Base-by-base conservation (phyloP, 1,140 invertebrate genomes). In the Pseudomyrmex dendroicus region DNA sequence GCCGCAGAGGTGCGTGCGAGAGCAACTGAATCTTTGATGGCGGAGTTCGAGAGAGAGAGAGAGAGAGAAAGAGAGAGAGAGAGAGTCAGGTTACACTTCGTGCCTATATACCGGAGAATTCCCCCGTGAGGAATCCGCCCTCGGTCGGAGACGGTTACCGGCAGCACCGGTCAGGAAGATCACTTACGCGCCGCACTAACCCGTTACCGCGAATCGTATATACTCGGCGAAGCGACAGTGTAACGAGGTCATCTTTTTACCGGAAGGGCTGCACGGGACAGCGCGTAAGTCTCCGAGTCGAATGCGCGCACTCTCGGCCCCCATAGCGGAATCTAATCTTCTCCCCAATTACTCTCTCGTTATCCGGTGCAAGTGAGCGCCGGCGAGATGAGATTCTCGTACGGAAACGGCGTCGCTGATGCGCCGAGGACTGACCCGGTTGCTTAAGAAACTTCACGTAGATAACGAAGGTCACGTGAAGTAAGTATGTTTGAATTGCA, bases 21-120 rank as follows among this genome's bases (percentile, higher is more conserved):
- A 88, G 57, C 74, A 82, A 61, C 84, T 92, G 92, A 92, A 92
- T 92, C 91, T 92, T 92, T 92, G 89, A 92, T 92, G 88, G 83
- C 57, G 57, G 83, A 89, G 86, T 64, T 89, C 64, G 84, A 84
- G 68, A 22, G 54, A 57, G 54, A 57, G 15, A 57, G 54, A 56
- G 54, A 56, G n/a, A 56, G 54, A 56, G 57, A 72, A 2, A 25
- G 25, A 22, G 22, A 22, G 22, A 22, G 25, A 25, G 25, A 25
- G 5, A 35, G 35, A 35, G 83, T 59, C 64, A 59, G 52, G 54
- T 80, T 73, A 17, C 52, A 73, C 62, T 66, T 22, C 64, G 48
- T 61, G 70, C 83, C 77, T 73, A 50, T 62, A 22, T 61, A 13
- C 67, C 50, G 8, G 56, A 22, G 82, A 48, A 68, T 82, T 84